Conservation (phyloP, 92 coral and sea anemone species). For the Palythoa caribaeorum region DNA sequence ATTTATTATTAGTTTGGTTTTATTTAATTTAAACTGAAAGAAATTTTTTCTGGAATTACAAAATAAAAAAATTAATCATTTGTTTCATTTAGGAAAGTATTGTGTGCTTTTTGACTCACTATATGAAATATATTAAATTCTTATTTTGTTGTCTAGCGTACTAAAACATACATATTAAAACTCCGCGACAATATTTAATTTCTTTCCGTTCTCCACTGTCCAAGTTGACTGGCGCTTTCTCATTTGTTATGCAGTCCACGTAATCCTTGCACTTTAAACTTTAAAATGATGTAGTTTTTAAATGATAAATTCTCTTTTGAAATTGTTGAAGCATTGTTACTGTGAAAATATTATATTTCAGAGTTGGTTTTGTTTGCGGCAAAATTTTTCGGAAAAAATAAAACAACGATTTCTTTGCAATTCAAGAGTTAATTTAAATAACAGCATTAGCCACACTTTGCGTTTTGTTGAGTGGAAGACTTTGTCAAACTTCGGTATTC, state of each 20-base stretch:
- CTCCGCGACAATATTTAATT: neutral
- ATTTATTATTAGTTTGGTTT: slow-evolving; percentile 18
- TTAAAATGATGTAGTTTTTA: slow-evolving; percentile 21
- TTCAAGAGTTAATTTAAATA: slow-evolving; percentile 12
- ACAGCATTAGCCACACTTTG: neutral
- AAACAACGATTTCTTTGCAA: neutral
- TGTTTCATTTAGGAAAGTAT: slow-evolving; percentile 18
- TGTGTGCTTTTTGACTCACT: slow-evolving; percentile 17
- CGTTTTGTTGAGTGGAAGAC: neutral
- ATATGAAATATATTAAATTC: slow-evolving; percentile 34
- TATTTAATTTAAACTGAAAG: slow-evolving; percentile 9
- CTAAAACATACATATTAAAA: neutral
- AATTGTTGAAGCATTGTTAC: neutral
- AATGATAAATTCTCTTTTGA: slow-evolving; percentile 12
- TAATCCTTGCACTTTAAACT: neutral
- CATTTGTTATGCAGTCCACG: neutral
- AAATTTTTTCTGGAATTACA: slow-evolving; percentile 23
- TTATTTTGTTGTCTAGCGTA: neutral
- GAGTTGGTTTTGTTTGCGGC: neutral
- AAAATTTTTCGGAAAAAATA: neutral
- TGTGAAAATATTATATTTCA: neutral
- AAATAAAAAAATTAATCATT: slow-evolving; percentile 27
- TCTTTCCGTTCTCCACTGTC: neutral
- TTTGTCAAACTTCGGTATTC: slow-evolving; percentile 1
- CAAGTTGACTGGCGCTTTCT: neutral